A percentile compares a stretch with the other conserved stretches of the same genome.
These are phyloP conservation scores for Muscicapa comitata DNA, from an alignment of 2,797 vertebrate species.

Conservation along the genomic window DNA sequence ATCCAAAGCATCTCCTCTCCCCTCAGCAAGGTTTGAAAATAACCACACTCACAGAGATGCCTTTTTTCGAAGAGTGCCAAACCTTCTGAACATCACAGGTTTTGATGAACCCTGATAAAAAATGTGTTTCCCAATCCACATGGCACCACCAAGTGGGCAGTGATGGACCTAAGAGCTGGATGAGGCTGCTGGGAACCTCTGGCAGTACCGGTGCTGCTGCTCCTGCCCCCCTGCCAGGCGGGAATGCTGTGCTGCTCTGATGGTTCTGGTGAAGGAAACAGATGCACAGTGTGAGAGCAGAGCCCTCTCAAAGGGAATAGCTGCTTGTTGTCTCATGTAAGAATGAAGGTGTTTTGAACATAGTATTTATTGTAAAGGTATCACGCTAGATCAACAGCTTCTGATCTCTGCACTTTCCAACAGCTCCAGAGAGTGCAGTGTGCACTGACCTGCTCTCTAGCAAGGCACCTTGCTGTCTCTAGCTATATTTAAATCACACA, in stretches of 20 bases:
- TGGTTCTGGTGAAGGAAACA: background rate
- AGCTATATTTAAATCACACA: background rate
- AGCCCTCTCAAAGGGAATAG: background rate
- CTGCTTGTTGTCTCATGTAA: background rate
- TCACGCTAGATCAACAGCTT: background rate
- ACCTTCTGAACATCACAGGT: constrained; percentile 7
- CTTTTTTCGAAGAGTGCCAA: constrained; percentile 7
- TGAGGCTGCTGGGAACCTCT: background rate
- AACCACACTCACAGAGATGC: background rate
- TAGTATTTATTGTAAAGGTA: background rate
- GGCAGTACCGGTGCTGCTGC: background rate
- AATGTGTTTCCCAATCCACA: background rate
- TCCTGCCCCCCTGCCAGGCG: background rate
- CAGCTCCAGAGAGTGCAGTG: background rate
- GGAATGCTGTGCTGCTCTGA: fast-evolving
- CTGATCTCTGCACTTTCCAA: background rate
- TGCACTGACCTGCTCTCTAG: background rate
- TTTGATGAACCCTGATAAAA: background rate
- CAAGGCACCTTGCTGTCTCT: background rate
- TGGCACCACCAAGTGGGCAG: background rate
- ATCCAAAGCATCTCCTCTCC: background rate
- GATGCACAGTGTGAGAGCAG: fast-evolving
- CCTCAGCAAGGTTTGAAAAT: background rate
- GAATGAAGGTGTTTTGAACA: background rate
- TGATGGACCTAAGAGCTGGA: background rate